phyloP scores from a whole-genome alignment of 2,113 vertebrate species.

The Dasyornis broadbenti region DNA sequence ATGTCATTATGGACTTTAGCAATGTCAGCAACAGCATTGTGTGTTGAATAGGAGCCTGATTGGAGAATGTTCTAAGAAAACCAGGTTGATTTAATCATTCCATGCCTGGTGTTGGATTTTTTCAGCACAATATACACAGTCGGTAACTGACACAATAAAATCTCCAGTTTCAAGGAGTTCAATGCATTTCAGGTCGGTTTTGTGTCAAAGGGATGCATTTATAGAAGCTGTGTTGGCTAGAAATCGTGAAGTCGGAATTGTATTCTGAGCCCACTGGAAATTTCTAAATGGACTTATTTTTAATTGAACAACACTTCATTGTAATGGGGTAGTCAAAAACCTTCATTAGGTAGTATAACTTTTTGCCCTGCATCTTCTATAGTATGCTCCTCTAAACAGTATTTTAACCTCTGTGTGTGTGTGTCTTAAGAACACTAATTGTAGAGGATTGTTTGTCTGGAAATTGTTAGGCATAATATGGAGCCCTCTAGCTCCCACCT shows the following conservation, averaged over 20 bases:
- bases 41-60: conserved; percentile 46
- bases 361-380: background rate
- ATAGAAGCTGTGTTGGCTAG: conserved; percentile 34
- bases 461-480: background rate
- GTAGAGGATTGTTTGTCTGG: background rate
- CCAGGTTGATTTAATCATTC: conserved; percentile 53
- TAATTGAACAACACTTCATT: conserved; percentile 7
- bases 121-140: background rate
- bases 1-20: background rate
- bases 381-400: background rate
- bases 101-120: background rate
- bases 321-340: background rate
- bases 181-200: conserved; percentile 56
- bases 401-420: background rate
- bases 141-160: conserved; percentile 44
- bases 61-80: conserved; percentile 20
- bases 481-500: background rate
- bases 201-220: conserved; percentile 58
- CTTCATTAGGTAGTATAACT: background rate
- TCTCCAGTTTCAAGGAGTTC: conserved; percentile 42
- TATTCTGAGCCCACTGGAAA: conserved; percentile 38
- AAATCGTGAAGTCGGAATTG: conserved; percentile 1
- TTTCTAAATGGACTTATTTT: conserved; percentile 28
- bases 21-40: conserved; percentile 5
- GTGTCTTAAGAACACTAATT: background rate